phyloP scores from a whole-genome alignment of 2,113 vertebrate genomes.

The Neogale vison region DNA sequence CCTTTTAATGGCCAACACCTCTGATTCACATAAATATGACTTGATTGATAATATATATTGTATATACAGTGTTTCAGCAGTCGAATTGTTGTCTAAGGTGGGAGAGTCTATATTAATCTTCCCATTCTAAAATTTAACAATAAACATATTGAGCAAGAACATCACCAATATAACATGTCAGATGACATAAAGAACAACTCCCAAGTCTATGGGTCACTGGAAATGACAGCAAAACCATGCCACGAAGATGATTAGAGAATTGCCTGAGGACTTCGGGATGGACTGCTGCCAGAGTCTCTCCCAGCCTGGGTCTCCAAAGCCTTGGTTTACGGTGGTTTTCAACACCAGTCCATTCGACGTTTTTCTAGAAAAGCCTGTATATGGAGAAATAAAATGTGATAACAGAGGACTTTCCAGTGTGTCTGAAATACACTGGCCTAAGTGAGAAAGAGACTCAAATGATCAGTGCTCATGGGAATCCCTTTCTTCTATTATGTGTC shows the following conservation, averaged over 20 bases:
- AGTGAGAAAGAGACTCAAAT: not conserved
- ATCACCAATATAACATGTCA: not conserved
- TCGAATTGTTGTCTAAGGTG: not conserved
- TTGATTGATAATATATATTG: conserved; percentile 11
- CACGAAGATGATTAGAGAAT: not conserved
- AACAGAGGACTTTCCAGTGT: not conserved
- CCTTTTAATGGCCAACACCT: not conserved
- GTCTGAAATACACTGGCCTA: not conserved
- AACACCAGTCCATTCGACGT: not conserved
- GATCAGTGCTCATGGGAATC: not conserved
- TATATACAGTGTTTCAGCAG: not conserved
- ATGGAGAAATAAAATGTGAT: not conserved
- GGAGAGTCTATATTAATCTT: not conserved
- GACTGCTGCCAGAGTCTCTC: not conserved
- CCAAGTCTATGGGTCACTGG: not conserved
- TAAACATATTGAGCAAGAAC: not conserved
- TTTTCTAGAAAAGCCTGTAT: not conserved
- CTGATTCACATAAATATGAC: not conserved
- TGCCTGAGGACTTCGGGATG: not conserved
- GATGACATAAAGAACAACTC: not conserved
- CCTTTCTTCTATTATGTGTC: not conserved
- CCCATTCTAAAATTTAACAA: not conserved
- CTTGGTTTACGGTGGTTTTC: not conserved
- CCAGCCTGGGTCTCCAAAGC: not conserved
- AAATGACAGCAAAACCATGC: not conserved